These are phyloP conservation scores for Oscarella lobularis DNA, from an alignment of 37 sponge, comb jelly and placozoan species.

Conservation along the genomic window DNA sequence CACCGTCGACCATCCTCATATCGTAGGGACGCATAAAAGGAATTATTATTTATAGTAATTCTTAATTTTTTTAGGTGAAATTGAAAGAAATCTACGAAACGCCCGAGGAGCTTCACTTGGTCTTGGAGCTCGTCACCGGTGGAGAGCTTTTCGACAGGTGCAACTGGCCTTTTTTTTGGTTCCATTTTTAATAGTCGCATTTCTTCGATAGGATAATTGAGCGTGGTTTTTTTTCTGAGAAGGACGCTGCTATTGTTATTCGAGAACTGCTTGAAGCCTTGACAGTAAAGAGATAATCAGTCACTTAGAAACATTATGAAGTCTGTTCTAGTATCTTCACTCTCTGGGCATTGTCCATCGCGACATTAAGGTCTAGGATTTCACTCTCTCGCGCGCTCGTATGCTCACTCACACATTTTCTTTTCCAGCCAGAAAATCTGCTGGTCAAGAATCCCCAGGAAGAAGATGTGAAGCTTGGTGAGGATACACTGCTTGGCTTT, in stretches of 20 bases:
- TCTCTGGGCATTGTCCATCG: constrained; percentile 13
- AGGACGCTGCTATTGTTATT: not conserved
- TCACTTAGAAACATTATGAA: not conserved
- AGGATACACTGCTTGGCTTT: not conserved
- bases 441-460: constrained; percentile 10
- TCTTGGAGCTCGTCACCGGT: constrained; percentile 19
- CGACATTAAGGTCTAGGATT: constrained; percentile 19
- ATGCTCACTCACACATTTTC: too few relatives aligned
- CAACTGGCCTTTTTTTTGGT: not conserved
- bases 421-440: constrained; percentile 29
- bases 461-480: constrained; percentile 9
- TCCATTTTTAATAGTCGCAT: not conserved
- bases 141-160: constrained; percentile 26
- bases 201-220: constrained; percentile 3
- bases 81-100: constrained; percentile 21
- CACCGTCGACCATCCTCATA: constrained; percentile 9
- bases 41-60: too few relatives aligned
- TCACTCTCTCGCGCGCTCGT: too few relatives aligned
- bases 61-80: constrained; percentile 14
- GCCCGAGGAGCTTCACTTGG: constrained; percentile 2
- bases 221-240: constrained; percentile 2
- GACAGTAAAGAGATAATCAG: not conserved
- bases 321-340: constrained; percentile 19
- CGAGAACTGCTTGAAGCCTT: not conserved
- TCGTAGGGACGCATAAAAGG: too few relatives aligned